These are phyloP conservation scores for Brachypodius melanocephalos DNA, from an alignment of 2,113 vertebrate species.

Conservation along the genomic window DNA sequence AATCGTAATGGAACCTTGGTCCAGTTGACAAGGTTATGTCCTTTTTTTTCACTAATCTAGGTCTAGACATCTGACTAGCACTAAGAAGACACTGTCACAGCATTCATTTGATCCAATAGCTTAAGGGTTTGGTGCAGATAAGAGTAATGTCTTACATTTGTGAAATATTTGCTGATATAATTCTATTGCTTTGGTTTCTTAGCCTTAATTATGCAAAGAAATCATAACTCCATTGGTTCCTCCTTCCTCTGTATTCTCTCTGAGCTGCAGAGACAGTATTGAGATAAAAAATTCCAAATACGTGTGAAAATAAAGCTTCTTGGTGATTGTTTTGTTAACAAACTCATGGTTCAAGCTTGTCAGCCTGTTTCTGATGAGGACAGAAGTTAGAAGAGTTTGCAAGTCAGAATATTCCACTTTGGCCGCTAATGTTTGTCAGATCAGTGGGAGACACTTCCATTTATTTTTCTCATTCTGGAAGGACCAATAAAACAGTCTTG, in stretches of 20 bases:
- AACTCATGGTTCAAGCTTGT: not conserved
- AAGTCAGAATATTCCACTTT: not conserved
- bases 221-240: not conserved
- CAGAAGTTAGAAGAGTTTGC: not conserved
- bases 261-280: not conserved
- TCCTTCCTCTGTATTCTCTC: not conserved
- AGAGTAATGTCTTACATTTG: not conserved
- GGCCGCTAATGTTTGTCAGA: not conserved
- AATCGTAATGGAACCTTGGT: not conserved
- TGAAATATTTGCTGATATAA: not conserved
- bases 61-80: not conserved
- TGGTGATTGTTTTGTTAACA: not conserved
- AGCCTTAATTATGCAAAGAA: not conserved
- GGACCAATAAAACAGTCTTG: not conserved
- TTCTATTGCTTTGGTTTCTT: not conserved
- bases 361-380: not conserved
- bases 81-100: not conserved
- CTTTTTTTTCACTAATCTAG: not conserved
- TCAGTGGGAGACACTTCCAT: not conserved
- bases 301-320: not conserved
- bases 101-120: not conserved
- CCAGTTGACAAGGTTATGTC: not conserved
- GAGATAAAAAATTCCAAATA: not conserved
- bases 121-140: not conserved
- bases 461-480: not conserved